Evolutionary conservation across 2,113 vertebrate genomes (phyloP), one percentile per base, ranked within the genome.

Genomic region (Andinoacara biseriatus): DNA sequence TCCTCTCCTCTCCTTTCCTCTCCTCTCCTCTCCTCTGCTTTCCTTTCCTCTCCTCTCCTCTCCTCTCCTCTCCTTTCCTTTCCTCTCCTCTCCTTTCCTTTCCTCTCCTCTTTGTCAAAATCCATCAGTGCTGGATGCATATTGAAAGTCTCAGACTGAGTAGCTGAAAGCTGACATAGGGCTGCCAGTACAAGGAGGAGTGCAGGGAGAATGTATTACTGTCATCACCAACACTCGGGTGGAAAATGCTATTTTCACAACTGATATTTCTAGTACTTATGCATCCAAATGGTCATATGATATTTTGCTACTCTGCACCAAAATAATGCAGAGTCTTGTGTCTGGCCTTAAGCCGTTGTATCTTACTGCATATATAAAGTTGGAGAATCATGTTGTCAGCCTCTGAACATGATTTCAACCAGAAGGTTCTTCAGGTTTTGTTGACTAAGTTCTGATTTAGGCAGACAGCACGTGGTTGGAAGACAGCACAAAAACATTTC

Each of bases 191-290:
- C 10, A 43, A 38, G 43, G 29, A 57, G 46, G 43, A 14, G 18
- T 57, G 56, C 8, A 26, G 35, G 57, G 49, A 56, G 59, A 62
- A 72, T 58, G 38, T 46, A 78, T 43, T 17, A 15, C 54, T 74
- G 59, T 78, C 78, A 65, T 81, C 52, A 11, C 24, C 38, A 54
- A 54, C 59, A 46, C 52, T 61, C 0, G 3, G 56, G 17, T 40
- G 52, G 69, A 59, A 67, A 77, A 72, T 62, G 5, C 26, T 61
- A 61, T 58, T 83, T 76, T 57, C 43, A 46, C 61, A 38, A 5
- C 33, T 69, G 85, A 76, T 83, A 18, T 76, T 38, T 80, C 46
- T 76, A 46, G 40, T n/a, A 7, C 2, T 79, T 26, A 9, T 26
- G 33, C 67, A 80, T 87, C 76, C 38, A 26, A 40, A 2, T 6